A percentile compares a stretch with the other conserved stretches of the same genome.
phyloP scores from a whole-genome alignment of 2,113 vertebrate species.

The Gila orcuttii region DNA sequence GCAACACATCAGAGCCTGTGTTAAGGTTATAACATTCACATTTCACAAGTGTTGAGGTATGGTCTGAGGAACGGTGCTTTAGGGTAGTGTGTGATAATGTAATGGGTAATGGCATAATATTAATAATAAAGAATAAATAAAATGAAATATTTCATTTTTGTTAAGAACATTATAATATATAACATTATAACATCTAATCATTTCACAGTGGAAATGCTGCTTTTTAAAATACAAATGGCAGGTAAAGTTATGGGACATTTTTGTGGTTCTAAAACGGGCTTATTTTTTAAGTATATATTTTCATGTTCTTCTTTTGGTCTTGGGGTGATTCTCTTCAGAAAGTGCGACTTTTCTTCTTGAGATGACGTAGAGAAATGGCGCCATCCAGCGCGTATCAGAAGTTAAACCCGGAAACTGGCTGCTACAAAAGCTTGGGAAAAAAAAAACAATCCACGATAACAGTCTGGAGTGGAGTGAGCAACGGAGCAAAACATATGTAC shows the following conservation, averaged over 20 bases:
- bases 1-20: too few relatives aligned
- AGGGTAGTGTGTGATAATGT: neutral
- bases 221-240: neutral
- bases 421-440: constrained; percentile 1
- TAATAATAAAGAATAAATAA: too few relatives aligned
- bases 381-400: constrained; percentile 8
- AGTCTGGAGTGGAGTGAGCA: too few relatives aligned
- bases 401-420: constrained; percentile 33
- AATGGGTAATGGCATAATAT: neutral
- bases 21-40: too few relatives aligned
- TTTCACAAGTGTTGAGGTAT: neutral
- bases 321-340: neutral
- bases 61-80: neutral
- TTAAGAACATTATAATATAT: neutral
- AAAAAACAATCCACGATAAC: neutral
- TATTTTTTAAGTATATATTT: neutral
- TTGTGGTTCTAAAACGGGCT: neutral
- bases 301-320: neutral
- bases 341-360: neutral
- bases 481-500: neutral
- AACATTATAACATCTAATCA: neutral
- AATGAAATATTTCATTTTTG: neutral
- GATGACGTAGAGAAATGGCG: constrained; percentile 19
- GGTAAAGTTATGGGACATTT: neutral
- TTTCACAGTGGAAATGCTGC: neutral